A percentile compares a stretch with the other conserved stretches of the same genome.
Evolutionary conservation across 30 jellyfish, hydroid and myxozoan genomes (phyloP).

Genomic region (Rhopilema esculentum): DNA sequence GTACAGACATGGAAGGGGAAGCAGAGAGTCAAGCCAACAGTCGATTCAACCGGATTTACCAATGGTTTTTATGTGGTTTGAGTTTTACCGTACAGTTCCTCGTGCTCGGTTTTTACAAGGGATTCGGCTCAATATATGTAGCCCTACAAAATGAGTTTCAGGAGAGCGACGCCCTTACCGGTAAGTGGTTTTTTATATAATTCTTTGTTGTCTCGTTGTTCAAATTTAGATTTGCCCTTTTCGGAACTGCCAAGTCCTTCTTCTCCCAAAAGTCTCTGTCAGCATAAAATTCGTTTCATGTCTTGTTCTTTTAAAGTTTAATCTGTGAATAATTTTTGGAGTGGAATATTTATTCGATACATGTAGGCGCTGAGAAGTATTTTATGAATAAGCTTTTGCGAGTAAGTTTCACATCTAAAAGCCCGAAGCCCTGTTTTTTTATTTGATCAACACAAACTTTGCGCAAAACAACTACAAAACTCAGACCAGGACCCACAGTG

Average conservation of each 20-base stretch:
- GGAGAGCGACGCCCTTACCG: slow-evolving; percentile 85
- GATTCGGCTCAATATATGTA: slow-evolving; percentile 88
- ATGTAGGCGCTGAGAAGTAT: too few species aligned
- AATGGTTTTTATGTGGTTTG: slow-evolving; percentile 84
- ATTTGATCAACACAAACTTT: not conserved
- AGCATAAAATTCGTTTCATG: too few species aligned
- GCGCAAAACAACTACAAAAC: not conserved
- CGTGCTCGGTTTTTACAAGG: slow-evolving; percentile 87
- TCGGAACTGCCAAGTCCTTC: too few species aligned
- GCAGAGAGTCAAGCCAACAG: slow-evolving; percentile 77
- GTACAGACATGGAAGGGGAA: slow-evolving; percentile 78
- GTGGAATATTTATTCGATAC: too few species aligned
- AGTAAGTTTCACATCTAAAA: not conserved
- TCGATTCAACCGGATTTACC: slow-evolving; percentile 78
- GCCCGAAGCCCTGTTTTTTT: not conserved
- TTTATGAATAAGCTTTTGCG: too few species aligned
- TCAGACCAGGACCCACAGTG: not conserved
- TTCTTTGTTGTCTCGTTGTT: too few species aligned
- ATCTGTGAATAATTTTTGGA: too few species aligned
- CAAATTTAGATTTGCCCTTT: too few species aligned
- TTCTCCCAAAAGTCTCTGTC: too few species aligned
- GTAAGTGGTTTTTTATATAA: slow-evolving; percentile 34
- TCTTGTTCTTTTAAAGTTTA: too few species aligned
- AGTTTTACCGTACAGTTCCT: slow-evolving; percentile 88
- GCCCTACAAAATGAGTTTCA: slow-evolving; percentile 72